Base-by-base conservation (phyloP, 2,888 invertebrate species). In the Linyphia triangularis region DNA sequence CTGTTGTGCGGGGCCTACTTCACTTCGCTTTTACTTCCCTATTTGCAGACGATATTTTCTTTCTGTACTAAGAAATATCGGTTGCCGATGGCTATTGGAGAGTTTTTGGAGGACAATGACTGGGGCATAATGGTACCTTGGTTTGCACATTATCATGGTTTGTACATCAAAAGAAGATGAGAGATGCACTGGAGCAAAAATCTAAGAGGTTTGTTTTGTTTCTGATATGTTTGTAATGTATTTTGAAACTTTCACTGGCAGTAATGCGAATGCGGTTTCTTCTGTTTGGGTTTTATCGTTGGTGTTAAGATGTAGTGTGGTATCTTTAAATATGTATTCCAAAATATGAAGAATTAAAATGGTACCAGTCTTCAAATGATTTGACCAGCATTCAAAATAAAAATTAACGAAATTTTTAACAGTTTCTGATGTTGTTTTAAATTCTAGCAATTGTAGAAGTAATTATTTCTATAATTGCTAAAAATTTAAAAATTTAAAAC, bases 31-130 rank as follows among this genome's bases (percentile, higher is more conserved):
- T 51, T 30, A 51, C 51, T 59, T 59, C 77, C 30, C 22, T 81
- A 70, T 81, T 81, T 81, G 81, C 51, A 33, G 59, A 19, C 33
- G 30, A 33, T 59, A 70, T 69, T 70, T 81, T 67, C 59, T 81
- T 81, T 67, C 70, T 26, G 22, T 24, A n/a, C 16, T 51, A 43
- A 28, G 67, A n/a, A 67, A 40, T 79, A 79, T 79, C 67, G 79
- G 67, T 79, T 43, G 79, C 51, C 65, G 67, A 79, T 79, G 67
- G 79, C 51, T 51, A 65, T 30, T 5, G 5, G 19, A 19, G 22
- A 40, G 40, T 40, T 33, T 33, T 65, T 40, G 40, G 61, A 63
- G 59, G 9, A 30, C 61, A 37, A 24, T n/a, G 10, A n/a, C n/a
- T 40, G 28, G 59, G 30, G 10, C 37, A 19, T 77, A 77, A 77